A percentile compares a stretch with the other conserved stretches of the same genome.
These are phyloP conservation scores for Chiloscyllium punctatum DNA, from an alignment of 2,797 vertebrate species.

Conservation along the genomic window DNA sequence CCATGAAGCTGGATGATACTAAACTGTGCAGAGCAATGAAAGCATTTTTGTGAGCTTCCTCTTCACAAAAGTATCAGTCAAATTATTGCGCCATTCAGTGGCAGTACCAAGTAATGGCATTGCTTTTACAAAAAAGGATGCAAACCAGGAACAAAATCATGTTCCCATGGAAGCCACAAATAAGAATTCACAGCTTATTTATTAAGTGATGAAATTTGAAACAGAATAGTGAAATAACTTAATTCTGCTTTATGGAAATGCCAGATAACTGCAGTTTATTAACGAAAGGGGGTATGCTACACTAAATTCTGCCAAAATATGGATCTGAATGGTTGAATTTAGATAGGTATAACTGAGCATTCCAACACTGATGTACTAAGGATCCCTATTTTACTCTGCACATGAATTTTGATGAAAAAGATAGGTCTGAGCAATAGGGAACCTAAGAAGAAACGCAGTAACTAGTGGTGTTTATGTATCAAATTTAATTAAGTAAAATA, in stretches of 20 bases:
- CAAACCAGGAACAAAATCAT: not conserved
- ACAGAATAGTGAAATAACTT: not conserved
- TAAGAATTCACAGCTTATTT: not conserved
- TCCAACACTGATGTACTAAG: not conserved
- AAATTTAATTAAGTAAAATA: no score
- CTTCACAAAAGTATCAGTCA: not conserved
- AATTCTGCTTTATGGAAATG: not conserved
- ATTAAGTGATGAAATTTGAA: not conserved
- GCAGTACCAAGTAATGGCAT: not conserved
- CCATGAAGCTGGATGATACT: not conserved
- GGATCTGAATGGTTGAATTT: not conserved
- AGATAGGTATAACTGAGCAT: not conserved
- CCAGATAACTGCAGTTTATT: not conserved
- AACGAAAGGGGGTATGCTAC: not conserved
- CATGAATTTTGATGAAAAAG: not conserved
- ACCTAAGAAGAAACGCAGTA: not conserved
- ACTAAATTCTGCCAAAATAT: not conserved
- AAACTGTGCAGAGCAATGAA: not conserved
- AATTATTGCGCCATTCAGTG: not conserved
- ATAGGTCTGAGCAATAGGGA: not conserved
- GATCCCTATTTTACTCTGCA: not conserved
- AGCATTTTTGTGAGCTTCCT: not conserved
- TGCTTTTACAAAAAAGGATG: not conserved
- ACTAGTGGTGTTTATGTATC: not conserved
- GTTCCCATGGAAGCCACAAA: conserved; percentile 2